Evolutionary conservation across 2,888 invertebrate species (phyloP).

Genomic region (Diabrotica balteata): DNA sequence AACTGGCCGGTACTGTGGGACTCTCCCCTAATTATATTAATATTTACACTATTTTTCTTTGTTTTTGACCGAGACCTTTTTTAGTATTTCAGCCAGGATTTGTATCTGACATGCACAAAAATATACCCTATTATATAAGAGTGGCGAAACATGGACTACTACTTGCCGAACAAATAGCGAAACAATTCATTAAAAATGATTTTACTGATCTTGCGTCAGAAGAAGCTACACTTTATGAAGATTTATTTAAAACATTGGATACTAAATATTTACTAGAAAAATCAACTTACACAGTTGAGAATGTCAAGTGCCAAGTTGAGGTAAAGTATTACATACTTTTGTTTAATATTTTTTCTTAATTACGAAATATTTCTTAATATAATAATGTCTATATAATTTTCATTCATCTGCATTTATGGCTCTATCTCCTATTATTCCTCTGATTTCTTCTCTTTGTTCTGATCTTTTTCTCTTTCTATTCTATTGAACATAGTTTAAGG

Average conservation of each 20-base stretch:
- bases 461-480: no score
- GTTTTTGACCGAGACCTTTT: neutral
- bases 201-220: neutral
- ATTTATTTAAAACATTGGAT: slow-evolving; percentile 11
- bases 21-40: no score
- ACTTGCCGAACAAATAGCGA: slow-evolving; percentile 12
- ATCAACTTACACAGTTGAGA: slow-evolving; percentile 4
- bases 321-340: slow-evolving; percentile 1
- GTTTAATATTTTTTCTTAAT: no score
- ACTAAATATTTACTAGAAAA: slow-evolving; percentile 2
- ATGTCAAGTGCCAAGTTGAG: slow-evolving; percentile 16
- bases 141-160: slow-evolving; percentile 22
- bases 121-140: slow-evolving; percentile 19
- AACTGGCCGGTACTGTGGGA: no score
- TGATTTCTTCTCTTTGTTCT: no score
- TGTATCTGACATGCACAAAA: slow-evolving; percentile 9
- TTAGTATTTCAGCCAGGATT: slow-evolving; percentile 29
- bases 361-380: no score
- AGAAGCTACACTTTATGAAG: slow-evolving; percentile 8
- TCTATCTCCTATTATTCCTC: no score
- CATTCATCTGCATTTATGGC: no score
- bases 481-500: no score
- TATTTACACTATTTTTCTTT: no score
- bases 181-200: slow-evolving; percentile 20
- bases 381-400: no score